Conservation (phyloP, 2,888 invertebrate species). For the Phortica okadai region DNA sequence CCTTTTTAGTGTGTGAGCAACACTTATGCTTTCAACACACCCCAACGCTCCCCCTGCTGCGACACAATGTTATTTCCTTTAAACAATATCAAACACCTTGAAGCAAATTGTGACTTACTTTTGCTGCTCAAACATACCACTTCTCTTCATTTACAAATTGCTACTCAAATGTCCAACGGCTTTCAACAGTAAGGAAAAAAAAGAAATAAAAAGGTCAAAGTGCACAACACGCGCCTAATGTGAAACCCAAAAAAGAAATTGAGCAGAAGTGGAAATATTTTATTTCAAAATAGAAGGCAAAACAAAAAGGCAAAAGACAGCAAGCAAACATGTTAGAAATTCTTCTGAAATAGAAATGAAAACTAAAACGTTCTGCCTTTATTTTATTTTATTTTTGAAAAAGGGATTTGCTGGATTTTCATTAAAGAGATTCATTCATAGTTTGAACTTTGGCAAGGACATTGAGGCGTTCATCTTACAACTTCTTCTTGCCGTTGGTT, state of each 20-base stretch:
- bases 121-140: neutral
- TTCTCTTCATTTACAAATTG: conserved; percentile 46
- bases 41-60: neutral
- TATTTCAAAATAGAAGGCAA: neutral
- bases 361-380: too few species aligned
- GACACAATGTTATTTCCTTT: neutral
- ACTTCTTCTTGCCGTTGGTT: too few species aligned
- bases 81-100: neutral
- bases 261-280: neutral
- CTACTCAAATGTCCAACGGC: conserved; percentile 64
- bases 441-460: too few species aligned
- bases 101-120: neutral
- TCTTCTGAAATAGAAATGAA: too few species aligned
- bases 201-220: conserved; percentile 62
- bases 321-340: neutral
- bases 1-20: too few species aligned
- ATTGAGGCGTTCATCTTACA: too few species aligned
- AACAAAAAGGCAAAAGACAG: neutral
- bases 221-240: conserved; percentile 30
- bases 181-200: conserved; percentile 36
- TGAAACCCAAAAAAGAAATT: neutral
- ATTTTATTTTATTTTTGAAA: too few species aligned
- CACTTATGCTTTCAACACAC: conserved; percentile 36
- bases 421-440: too few species aligned
- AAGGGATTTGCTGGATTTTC: too few species aligned